Percentiles rank a stretch among this genome's conserved stretches.
Conservation (phyloP, 2,113 vertebrate species). For the Toxotes jaculatrix region DNA sequence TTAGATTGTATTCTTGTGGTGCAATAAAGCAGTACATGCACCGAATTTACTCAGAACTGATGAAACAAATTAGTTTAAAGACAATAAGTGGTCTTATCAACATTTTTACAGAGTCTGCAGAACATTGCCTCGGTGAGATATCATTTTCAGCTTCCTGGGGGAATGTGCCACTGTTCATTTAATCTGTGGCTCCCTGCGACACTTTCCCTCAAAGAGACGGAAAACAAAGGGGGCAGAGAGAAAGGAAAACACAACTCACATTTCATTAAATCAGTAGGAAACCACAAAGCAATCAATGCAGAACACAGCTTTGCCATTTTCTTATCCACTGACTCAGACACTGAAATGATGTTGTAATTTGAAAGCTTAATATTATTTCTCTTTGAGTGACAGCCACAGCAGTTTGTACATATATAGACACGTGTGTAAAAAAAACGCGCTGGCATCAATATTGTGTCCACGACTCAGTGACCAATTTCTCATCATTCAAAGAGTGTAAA, state of each 20-base stretch:
- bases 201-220: constrained; percentile 52
- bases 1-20: background rate
- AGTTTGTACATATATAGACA: background rate
- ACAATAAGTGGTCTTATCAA: constrained; percentile 60
- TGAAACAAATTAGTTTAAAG: constrained; percentile 58
- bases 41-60: constrained; percentile 22
- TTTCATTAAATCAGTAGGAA: constrained; percentile 68
- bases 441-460: constrained; percentile 26
- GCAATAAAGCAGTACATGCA: constrained; percentile 18
- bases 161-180: constrained; percentile 60
- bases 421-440: background rate
- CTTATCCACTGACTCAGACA: constrained; percentile 47
- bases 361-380: constrained; percentile 2
- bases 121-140: constrained; percentile 53
- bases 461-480: constrained; percentile 9
- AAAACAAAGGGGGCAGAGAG: constrained; percentile 53
- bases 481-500: background rate
- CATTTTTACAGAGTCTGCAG: constrained; percentile 45
- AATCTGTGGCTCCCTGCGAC: constrained; percentile 56
- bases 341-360: background rate
- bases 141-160: constrained; percentile 68
- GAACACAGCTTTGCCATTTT: constrained; percentile 51
- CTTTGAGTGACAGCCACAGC: constrained; percentile 23
- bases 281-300: constrained; percentile 67
- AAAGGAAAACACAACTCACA: constrained; percentile 50